A percentile compares a stretch with the other conserved stretches of the same genome.
These are phyloP conservation scores for Calonectris borealis DNA, from an alignment of 2,113 vertebrate genomes.

Conservation along the genomic window DNA sequence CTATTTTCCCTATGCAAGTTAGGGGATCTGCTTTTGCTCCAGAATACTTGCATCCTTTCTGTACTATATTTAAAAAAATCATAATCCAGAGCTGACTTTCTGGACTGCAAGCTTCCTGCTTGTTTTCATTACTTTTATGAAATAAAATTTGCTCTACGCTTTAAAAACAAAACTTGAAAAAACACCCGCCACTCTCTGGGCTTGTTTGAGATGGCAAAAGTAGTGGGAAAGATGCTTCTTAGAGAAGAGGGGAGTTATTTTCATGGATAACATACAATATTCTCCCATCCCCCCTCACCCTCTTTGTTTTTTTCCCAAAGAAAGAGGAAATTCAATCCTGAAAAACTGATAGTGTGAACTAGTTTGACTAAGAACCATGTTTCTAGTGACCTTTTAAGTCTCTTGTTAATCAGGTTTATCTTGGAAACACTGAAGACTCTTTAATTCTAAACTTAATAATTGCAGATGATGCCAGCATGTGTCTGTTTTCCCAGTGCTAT, in stretches of 20 bases:
- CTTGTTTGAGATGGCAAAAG: background rate
- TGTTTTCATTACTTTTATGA: background rate
- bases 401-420: slow-evolving; percentile 39
- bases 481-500: slow-evolving; percentile 9
- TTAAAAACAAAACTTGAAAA: background rate
- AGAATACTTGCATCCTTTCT: background rate
- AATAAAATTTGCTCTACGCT: background rate
- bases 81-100: background rate
- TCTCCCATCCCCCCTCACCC: accelerated
- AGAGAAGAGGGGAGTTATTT: background rate
- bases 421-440: background rate
- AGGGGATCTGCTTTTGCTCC: background rate
- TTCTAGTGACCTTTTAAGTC: slow-evolving; percentile 38
- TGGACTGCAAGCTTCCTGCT: background rate
- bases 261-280: background rate
- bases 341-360: background rate
- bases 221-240: background rate
- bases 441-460: slow-evolving; percentile 43
- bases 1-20: background rate
- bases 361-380: background rate
- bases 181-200: background rate
- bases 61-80: background rate
- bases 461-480: slow-evolving; percentile 15
- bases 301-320: accelerated
- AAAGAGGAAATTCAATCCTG: background rate